Base-by-base conservation (phyloP, 1,140 invertebrate genomes). In the Ericerus pela region DNA sequence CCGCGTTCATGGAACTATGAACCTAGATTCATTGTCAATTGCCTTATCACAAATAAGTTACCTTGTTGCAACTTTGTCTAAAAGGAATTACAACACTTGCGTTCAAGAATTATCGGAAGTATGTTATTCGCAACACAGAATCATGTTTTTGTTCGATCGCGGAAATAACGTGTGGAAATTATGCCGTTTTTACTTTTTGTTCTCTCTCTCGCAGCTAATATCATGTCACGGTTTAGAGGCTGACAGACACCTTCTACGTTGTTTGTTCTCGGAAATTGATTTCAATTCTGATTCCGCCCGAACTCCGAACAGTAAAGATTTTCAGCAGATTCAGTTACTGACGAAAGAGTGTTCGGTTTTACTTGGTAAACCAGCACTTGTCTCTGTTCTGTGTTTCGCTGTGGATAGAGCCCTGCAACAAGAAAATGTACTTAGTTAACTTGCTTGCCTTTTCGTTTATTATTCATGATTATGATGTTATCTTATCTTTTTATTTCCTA, bases 21-120 rank as follows among this genome's bases (percentile, higher is more conserved):
- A 92, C 86, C 86, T 92, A 80, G 88, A 93, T 80, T 85, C 89
- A 80, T 82, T 90, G 80, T 90, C 86, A 80, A 89, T 91, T 85
- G 88, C 88, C 79, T 84, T 93, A 82, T 88, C 87, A 79, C 88
- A 94, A 84, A 94, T 95, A 77, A 86, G 82, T 85, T 88, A 87
- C 85, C 86, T 92, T 75, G 85, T 95, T 79, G 80, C 82, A 73
- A 92, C 88, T 80, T 81, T 94, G 76, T 88, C 79, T 73, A 94
- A 92, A 80, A 91, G 90, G 78, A 95, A 93, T 76, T 89, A 84
- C 75, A 87, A 87, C 72, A 80, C 84, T 68, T 85, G 79, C 71
- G 80, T 80, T 72, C 81, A 84, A 73, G 87, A 90, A 73, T 77
- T 86, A 70, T 75, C 75, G 69, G 78, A 80, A 75, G 85, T 85